Conservation (phyloP, 1,140 invertebrate genomes). For the Neodiprion lecontei region DNA sequence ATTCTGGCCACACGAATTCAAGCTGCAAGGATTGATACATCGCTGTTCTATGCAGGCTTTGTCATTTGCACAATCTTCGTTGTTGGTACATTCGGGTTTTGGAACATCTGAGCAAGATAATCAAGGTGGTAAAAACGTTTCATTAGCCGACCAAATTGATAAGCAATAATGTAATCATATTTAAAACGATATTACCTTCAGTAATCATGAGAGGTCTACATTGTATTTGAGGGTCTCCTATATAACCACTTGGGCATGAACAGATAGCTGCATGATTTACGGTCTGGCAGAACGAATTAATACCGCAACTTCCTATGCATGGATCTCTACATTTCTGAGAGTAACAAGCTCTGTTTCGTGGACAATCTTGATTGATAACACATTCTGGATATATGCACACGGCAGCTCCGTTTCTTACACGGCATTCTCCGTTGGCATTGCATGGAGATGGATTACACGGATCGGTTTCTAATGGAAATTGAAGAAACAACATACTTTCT, state of each 20-base stretch:
- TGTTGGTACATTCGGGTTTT: constrained; percentile 78
- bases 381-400: constrained; percentile 86
- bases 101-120: constrained; percentile 55
- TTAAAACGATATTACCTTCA: constrained; percentile 25
- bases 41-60: constrained; percentile 81
- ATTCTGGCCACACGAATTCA: constrained; percentile 78
- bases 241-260: constrained; percentile 79
- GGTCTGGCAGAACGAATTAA: constrained; percentile 84
- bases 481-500: constrained; percentile 16
- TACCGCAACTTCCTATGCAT: constrained; percentile 79
- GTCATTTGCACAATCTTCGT: constrained; percentile 83
- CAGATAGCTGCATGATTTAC: constrained; percentile 84
- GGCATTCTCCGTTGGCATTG: constrained; percentile 79
- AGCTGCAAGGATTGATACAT: constrained; percentile 80
- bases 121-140: constrained; percentile 10
- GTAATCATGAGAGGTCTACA: constrained; percentile 65
- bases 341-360: constrained; percentile 80
- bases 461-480: constrained; percentile 60
- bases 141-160: constrained; percentile 15
- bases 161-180: constrained; percentile 23
- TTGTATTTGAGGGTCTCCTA: constrained; percentile 79
- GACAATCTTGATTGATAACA: constrained; percentile 83
- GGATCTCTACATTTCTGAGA: constrained; percentile 83
- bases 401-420: constrained; percentile 72
- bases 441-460: constrained; percentile 85